Evolutionary conservation across 2,888 invertebrate species (phyloP).

Genomic region (Cephalotes varians): DNA sequence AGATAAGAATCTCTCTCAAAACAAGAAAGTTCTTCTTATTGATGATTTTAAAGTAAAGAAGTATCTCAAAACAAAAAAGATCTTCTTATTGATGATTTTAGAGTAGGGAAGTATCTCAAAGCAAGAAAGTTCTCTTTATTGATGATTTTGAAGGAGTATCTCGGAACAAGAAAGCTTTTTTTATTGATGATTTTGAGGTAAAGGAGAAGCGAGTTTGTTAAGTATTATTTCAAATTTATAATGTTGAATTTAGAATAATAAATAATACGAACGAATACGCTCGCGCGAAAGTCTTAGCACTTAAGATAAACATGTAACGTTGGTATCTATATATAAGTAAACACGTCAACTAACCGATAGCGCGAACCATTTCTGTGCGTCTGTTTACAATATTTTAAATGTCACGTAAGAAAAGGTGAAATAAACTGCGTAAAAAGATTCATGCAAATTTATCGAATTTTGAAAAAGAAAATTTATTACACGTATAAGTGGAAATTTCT

Average conservation of each 20-base stretch:
- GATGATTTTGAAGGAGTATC: too few species aligned
- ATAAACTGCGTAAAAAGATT: neutral
- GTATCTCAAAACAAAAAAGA: too few species aligned
- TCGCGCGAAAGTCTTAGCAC: slow-evolving; percentile 8
- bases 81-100: too few species aligned
- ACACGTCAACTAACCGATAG: slow-evolving; percentile 24
- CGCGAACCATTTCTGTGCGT: neutral
- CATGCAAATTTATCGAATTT: neutral
- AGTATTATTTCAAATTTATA: neutral
- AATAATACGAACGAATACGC: neutral
- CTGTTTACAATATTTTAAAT: slow-evolving; percentile 2
- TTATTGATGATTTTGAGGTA: neutral
- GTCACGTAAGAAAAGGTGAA: neutral
- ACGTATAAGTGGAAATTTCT: neutral
- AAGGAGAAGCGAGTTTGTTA: neutral
- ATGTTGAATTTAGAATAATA: neutral
- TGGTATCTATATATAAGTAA: neutral
- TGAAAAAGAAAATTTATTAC: neutral
- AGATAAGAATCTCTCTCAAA: too few species aligned
- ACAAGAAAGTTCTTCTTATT: too few species aligned
- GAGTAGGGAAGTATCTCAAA: too few species aligned
- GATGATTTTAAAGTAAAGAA: too few species aligned
- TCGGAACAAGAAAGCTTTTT: too few species aligned
- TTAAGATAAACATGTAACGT: neutral
- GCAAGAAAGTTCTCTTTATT: neutral